Base-by-base conservation (phyloP, 2,113 vertebrate genomes). In the Seriola rivoliana region DNA sequence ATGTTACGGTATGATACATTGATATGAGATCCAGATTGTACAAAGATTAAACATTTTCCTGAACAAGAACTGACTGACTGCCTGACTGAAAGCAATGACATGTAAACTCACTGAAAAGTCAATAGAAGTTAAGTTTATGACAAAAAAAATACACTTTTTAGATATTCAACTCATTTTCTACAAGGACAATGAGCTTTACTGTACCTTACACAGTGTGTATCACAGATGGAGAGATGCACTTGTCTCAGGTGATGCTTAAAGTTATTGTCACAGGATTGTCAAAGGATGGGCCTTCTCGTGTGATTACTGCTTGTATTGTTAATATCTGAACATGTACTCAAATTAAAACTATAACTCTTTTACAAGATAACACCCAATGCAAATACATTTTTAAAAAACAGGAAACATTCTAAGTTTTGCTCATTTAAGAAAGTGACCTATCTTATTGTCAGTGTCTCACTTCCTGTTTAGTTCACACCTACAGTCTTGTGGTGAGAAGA, bases 391-490 rank as follows among this genome's bases (percentile, higher is more conserved):
- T 11, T 8, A 44, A 44, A 44, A 44, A 44, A 44, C 8, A 44
- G 12, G 12, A 48, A 50, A 50, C 5, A 50, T 6, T 19, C 7
- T 19, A 6, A 19, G 17, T 14, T 19, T 50, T 50, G 14, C 16
- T 50, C 2, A 17, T 50, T 50, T 6, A 50, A 50, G 14, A 19
- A 4, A 50, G 48, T 0, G 48, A 50, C 5, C 5, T 19, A 21
- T 50, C 17, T 19, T 13, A 19, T 50, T 19, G 17, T 19, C 52
- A n/a, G 3, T 4, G 10, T 13, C 1, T 59, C 23, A 42, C 54
- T 80, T 86, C 59, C 46, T 67, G 14, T 67, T 80, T 1, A 12
- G 4, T 44, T 81, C 44, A 81, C 40, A 63, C 36, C 12, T 23
- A 7, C 21, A 21, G n/a, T 7, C 16, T 10, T 46, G 54, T 57